Evolutionary conservation across 2,113 vertebrate species (phyloP).

Genomic region (Bujurquina vittata): DNA sequence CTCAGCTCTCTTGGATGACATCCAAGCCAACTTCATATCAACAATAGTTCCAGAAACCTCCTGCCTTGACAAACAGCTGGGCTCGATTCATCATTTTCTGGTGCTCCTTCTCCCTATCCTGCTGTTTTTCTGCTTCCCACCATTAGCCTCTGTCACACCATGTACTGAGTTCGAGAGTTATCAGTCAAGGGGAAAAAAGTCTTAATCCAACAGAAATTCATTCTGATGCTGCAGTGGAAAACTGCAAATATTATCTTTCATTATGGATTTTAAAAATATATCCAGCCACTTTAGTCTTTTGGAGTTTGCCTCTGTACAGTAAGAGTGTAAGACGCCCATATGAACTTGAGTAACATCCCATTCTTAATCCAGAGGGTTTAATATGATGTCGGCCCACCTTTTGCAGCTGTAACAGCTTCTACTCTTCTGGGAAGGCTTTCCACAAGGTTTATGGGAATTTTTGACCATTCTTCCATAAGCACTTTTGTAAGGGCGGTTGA

Average conservation of each 20-base stretch:
- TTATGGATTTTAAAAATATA: neutral
- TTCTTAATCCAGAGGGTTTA: too few species aligned
- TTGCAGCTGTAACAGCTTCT: too few species aligned
- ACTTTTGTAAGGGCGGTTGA: too few species aligned
- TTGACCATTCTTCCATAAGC: too few species aligned
- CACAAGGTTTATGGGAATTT: too few species aligned
- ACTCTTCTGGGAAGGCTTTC: too few species aligned
- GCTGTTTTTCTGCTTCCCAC: slow-evolving; percentile 43
- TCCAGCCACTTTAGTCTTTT: neutral
- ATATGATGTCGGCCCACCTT: too few species aligned
- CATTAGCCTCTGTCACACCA: slow-evolving; percentile 49
- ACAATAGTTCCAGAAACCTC: slow-evolving; percentile 59
- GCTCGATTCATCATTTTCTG: slow-evolving; percentile 63
- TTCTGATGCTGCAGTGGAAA: slow-evolving; percentile 10
- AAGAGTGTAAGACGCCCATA: neutral
- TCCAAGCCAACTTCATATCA: slow-evolving; percentile 62
- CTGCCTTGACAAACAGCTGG: slow-evolving; percentile 64
- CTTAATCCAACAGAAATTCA: slow-evolving; percentile 15
- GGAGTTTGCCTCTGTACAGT: neutral
- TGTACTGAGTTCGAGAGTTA: slow-evolving; percentile 51
- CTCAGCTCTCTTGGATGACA: slow-evolving; percentile 56
- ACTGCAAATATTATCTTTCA: slow-evolving; percentile 1
- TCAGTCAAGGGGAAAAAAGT: slow-evolving; percentile 44
- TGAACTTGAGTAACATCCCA: too few species aligned
- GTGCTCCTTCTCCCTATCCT: slow-evolving; percentile 29